phyloP scores from a whole-genome alignment of 2,113 vertebrate genomes.

The Ranitomeya imitator region DNA sequence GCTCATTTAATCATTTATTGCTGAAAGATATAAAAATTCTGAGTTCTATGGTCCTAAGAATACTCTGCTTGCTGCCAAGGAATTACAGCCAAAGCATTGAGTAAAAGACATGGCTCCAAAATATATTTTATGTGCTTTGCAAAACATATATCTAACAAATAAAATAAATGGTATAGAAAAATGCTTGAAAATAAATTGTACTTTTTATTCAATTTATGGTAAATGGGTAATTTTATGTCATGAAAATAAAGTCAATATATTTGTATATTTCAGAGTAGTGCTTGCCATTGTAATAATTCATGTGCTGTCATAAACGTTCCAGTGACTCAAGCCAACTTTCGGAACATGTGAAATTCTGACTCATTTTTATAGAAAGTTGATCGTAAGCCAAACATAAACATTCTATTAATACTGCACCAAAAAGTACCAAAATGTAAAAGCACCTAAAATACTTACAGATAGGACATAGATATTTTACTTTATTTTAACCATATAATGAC shows the following conservation, averaged over 20 bases:
- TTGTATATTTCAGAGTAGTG: background rate
- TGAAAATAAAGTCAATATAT: conserved; percentile 1
- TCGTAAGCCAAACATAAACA: conserved; percentile 28
- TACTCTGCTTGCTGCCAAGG: conserved; percentile 14
- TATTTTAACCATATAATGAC: background rate
- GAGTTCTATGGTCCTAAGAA: conserved; percentile 30
- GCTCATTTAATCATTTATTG: conserved; percentile 32
- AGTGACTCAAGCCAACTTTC: conserved; percentile 8
- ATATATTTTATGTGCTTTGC: background rate
- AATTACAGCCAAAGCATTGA: conserved; percentile 42
- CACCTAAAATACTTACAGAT: conserved; percentile 11
- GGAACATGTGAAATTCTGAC: conserved; percentile 45
- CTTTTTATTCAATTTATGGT: background rate
- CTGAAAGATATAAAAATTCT: conserved; percentile 24
- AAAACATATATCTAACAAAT: background rate
- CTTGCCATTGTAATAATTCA: conserved; percentile 22
- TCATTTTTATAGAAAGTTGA: conserved; percentile 35
- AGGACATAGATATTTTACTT: conserved; percentile 10
- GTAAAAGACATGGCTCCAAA: conserved; percentile 5
- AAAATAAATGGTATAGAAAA: background rate
- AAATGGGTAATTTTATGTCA: background rate
- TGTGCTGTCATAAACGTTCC: conserved; percentile 18
- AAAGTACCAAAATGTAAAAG: conserved; percentile 27
- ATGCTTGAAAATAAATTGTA: background rate
- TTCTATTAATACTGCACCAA: conserved; percentile 9